phyloP scores from a whole-genome alignment of 2,888 invertebrate genomes.

The Ryuthela nishihirai region DNA sequence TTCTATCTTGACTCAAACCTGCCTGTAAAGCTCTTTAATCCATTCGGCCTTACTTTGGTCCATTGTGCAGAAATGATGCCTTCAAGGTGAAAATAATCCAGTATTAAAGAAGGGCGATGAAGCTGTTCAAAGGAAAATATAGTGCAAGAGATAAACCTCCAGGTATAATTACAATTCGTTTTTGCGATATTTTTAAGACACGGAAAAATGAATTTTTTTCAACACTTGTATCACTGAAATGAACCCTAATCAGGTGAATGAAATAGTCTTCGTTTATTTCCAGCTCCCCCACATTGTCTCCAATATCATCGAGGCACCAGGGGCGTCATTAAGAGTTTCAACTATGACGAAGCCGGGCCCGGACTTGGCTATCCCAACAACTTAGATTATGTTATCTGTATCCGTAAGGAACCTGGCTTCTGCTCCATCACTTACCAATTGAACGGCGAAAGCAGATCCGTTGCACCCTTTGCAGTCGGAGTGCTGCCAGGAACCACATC shows the following conservation, averaged over 20 bases:
- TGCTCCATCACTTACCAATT: constrained; percentile 43
- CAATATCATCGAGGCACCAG: constrained; percentile 44
- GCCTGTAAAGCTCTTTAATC: no score
- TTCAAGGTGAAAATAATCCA: no score
- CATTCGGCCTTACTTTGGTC: no score
- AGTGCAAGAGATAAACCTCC: no score
- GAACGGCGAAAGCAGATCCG: constrained; percentile 18
- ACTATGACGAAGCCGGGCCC: constrained; percentile 39
- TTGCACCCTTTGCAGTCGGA: constrained; percentile 41
- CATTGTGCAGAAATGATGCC: no score
- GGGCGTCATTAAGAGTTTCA: constrained; percentile 44
- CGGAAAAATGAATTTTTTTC: no score
- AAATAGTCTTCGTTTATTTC: not conserved
- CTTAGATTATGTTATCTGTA: constrained; percentile 42
- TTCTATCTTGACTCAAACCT: no score
- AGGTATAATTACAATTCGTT: no score
- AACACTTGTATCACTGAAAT: not conserved
- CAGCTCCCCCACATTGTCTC: constrained; percentile 44
- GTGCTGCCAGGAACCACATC: constrained; percentile 22
- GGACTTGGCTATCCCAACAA: constrained; percentile 42
- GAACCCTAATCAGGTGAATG: not conserved
- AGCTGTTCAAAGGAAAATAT: no score
- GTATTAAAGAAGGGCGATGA: no score
- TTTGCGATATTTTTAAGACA: no score
- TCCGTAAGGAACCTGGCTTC: constrained; percentile 42